These are phyloP conservation scores for Colistium nudipinnis DNA, from an alignment of 2,113 vertebrate species.

Conservation along the genomic window DNA sequence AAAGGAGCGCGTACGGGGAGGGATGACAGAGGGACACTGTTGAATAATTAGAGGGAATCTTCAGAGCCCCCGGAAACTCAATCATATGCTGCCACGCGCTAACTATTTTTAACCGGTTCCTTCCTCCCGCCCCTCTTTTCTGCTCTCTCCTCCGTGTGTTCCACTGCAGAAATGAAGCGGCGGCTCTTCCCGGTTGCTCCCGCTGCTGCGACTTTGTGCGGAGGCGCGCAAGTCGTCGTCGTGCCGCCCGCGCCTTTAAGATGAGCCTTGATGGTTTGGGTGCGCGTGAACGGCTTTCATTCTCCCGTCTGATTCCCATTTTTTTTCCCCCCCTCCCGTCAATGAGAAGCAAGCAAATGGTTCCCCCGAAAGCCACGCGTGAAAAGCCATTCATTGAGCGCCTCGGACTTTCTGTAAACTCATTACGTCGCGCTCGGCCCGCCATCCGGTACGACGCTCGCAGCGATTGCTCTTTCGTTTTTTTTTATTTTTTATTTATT, in stretches of 20 bases:
- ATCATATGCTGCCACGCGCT: slow-evolving; percentile 85
- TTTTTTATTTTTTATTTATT: too few species aligned
- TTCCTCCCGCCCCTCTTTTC: slow-evolving; percentile 50
- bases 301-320: slow-evolving; percentile 59
- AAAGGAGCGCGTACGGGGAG: slow-evolving; percentile 84
- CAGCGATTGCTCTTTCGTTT: slow-evolving; percentile 57
- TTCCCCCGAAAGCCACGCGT: slow-evolving; percentile 62
- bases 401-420: slow-evolving; percentile 68
- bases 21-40: slow-evolving; percentile 89
- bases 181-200: slow-evolving; percentile 33
- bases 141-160: slow-evolving; percentile 45
- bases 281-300: slow-evolving; percentile 39
- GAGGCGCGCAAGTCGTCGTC: too few species aligned
- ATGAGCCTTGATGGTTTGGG: slow-evolving; percentile 32
- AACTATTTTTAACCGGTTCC: slow-evolving; percentile 88
- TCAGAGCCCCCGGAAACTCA: slow-evolving; percentile 87
- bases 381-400: slow-evolving; percentile 69
- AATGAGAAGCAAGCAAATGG: slow-evolving; percentile 68
- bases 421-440: slow-evolving; percentile 71
- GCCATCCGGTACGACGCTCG: slow-evolving; percentile 66
- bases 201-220: slow-evolving; percentile 71
- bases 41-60: slow-evolving; percentile 96
- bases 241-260: slow-evolving; percentile 17
- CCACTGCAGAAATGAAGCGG: slow-evolving; percentile 43
- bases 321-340: slow-evolving; percentile 51